phyloP scores from a whole-genome alignment of 1,140 invertebrate genomes.

The Wasmannia auropunctata region DNA sequence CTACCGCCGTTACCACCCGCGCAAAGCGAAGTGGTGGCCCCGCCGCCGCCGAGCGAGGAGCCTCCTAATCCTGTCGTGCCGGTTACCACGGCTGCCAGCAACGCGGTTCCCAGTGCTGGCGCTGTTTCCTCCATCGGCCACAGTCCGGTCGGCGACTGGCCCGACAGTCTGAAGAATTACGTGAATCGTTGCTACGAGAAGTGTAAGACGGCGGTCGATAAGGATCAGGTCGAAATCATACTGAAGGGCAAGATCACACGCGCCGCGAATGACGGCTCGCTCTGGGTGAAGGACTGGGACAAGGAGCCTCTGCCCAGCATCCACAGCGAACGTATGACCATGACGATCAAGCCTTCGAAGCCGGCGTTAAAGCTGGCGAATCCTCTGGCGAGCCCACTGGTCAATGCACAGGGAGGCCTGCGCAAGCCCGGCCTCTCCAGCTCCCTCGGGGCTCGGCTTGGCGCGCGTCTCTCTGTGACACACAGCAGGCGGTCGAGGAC shows the following conservation, averaged over 20 bases:
- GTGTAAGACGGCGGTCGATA: slow-evolving; percentile 94
- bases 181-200: slow-evolving; percentile 96
- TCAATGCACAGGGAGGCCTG: slow-evolving; percentile 73
- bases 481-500: slow-evolving; percentile 83
- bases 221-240: slow-evolving; percentile 97
- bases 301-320: slow-evolving; percentile 95
- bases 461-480: slow-evolving; percentile 83
- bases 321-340: slow-evolving; percentile 90
- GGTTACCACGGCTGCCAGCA: slow-evolving; percentile 42
- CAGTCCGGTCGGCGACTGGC: slow-evolving; percentile 88
- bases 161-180: slow-evolving; percentile 92
- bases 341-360: slow-evolving; percentile 84
- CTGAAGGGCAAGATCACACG: slow-evolving; percentile 96
- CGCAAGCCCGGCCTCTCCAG: slow-evolving; percentile 85
- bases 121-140: slow-evolving; percentile 75
- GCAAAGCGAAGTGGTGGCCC: slow-evolving; percentile 79
- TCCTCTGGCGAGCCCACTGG: slow-evolving; percentile 71
- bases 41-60: slow-evolving; percentile 78
- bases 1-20: slow-evolving; percentile 87
- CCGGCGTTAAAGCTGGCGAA: slow-evolving; percentile 72
- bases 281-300: slow-evolving; percentile 96
- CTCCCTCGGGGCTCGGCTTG: slow-evolving; percentile 86
- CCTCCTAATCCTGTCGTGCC: slow-evolving; percentile 64
- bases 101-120: slow-evolving; percentile 42
- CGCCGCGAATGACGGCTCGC: slow-evolving; percentile 93